phyloP scores from a whole-genome alignment of 2,113 vertebrate species.

The Misgurnus anguillicaudatus region DNA sequence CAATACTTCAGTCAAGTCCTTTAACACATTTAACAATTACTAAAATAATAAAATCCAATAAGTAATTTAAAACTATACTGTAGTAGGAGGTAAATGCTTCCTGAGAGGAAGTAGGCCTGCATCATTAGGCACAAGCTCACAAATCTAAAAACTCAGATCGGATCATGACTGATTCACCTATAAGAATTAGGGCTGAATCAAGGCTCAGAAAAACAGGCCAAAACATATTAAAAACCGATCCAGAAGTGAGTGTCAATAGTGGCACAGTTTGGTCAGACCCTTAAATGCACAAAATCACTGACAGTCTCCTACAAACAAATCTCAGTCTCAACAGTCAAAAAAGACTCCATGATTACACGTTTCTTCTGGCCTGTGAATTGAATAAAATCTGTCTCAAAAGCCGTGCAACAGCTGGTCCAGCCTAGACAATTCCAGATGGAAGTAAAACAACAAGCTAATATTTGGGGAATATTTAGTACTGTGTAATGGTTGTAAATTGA shows the following conservation, averaged over 20 bases:
- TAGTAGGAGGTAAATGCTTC: not conserved
- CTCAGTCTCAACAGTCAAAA: not conserved
- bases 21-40: not conserved
- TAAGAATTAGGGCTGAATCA: too few relatives aligned
- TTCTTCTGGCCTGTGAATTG: not conserved
- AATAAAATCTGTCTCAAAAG: conserved; percentile 7
- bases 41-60: not conserved
- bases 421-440: not conserved
- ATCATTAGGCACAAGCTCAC: not conserved
- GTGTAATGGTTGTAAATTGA: not conserved
- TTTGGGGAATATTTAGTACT: not conserved
- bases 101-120: not conserved
- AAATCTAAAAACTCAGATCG: not conserved
- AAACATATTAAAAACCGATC: not conserved
- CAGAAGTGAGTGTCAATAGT: not conserved
- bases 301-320: not conserved
- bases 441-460: conserved; percentile 1
- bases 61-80: not conserved
- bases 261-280: not conserved
- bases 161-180: too few relatives aligned
- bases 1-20: not conserved
- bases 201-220: not conserved
- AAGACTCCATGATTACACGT: not conserved
- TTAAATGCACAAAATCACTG: not conserved
- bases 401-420: not conserved